Base-by-base conservation (phyloP, 1,140 invertebrate genomes). In the Physella acuta region DNA sequence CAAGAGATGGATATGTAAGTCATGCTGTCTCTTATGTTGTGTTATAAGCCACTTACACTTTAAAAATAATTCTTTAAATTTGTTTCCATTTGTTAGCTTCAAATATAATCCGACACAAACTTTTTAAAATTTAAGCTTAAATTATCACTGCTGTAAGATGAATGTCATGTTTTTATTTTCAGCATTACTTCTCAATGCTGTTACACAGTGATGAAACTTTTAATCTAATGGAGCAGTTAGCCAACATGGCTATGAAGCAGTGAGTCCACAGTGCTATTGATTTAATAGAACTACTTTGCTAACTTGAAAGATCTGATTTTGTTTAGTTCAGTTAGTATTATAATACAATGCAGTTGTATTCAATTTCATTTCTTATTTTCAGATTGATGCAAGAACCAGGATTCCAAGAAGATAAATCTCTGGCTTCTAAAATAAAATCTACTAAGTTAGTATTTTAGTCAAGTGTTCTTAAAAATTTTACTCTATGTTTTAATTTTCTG, bases 171-270 rank as follows among this genome's bases (percentile, higher is more conserved):
- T 11, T 44, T 44, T 75, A 68, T 73, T 86, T n/a, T 81, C 82
- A 91, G 88, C 90, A 94, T 87, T 89, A 91, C 81, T 97, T 97
- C 86, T 93, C 92, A 30, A 90, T 98, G 90, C 92, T 99, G 79
- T 84, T 95, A 59, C 92, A 91, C 77, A 93, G 93, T 81, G 89
- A 88, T 51, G 95, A 99, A 84, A 94, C 94, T 0, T 97, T 92
- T 85, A 88, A 89, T 52, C 83, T 98, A 66, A 97, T 98, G 91
- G 91, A 95, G 78, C 96, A 98, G 85, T 86, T 99, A 44, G 93
- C 94, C 56, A 98, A 98, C 87, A 90, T 98, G 86, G 95, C 95
- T 53, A 97, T 98, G 90, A 95, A 95, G 89, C 92, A 94, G 89
- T 90, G 85, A 86, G 88, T 84, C 39, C 20, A 30, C 20, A 36